A percentile compares a stretch with the other conserved stretches of the same genome.
These are phyloP conservation scores for Drosophila sturtevanti DNA, from an alignment of 1,140 invertebrate species.

Conservation along the genomic window DNA sequence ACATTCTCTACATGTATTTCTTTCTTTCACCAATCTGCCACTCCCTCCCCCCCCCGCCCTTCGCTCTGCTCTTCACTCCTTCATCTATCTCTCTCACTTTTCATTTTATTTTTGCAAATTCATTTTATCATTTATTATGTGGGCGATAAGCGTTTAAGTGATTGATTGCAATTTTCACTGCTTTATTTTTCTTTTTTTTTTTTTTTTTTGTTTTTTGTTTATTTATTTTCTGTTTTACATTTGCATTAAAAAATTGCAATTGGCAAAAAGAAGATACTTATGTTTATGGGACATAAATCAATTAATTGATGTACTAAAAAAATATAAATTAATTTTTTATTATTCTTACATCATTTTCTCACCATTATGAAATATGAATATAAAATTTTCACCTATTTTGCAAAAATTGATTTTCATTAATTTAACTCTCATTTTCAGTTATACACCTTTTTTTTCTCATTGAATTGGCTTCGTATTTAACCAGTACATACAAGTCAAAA, in stretches of 20 bases:
- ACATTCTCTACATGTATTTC: no score
- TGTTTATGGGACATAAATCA: background rate
- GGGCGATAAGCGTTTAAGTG: conserved; percentile 56
- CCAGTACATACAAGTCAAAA: conserved; percentile 17
- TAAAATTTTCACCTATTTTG: no score
- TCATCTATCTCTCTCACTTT: conserved; percentile 4
- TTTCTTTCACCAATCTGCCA: no score
- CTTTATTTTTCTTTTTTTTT: background rate
- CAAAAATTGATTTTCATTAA: background rate
- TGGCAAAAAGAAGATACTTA: background rate
- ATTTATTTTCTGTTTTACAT: background rate
- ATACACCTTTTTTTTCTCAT: no score
- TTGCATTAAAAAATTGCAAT: background rate
- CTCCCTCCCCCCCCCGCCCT: background rate
- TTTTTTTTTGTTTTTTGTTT: no score
- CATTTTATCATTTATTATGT: conserved; percentile 29
- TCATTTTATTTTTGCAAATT: conserved; percentile 1
- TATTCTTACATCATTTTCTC: background rate
- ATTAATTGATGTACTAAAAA: background rate
- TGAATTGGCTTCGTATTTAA: background rate
- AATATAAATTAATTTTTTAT: background rate
- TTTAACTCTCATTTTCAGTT: no score
- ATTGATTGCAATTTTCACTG: conserved; percentile 45
- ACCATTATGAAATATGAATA: background rate
- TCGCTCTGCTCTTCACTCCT: background rate